These are phyloP conservation scores for Pterois miles DNA, from an alignment of 2,797 vertebrate genomes.

Conservation along the genomic window DNA sequence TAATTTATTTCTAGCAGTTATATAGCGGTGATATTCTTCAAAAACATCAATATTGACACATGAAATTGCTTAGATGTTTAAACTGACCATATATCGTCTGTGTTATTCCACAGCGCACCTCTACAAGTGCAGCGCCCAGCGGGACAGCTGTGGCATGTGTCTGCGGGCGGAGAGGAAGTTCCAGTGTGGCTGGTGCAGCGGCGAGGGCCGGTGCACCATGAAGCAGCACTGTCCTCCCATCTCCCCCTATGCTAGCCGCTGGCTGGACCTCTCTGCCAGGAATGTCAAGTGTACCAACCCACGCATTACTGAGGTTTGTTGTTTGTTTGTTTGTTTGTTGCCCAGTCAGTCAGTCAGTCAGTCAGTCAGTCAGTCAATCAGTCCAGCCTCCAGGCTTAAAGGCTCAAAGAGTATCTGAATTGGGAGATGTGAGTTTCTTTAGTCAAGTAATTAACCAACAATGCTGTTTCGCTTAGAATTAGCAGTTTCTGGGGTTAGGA, in stretches of 20 bases:
- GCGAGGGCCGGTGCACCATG: conserved; percentile 89
- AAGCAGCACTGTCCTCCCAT: conserved; percentile 86
- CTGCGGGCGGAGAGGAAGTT: conserved; percentile 94
- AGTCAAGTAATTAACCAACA: background rate
- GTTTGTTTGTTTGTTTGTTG: background rate
- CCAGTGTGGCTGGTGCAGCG: conserved; percentile 93
- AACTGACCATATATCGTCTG: background rate
- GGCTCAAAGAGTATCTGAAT: background rate
- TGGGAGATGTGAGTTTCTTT: background rate
- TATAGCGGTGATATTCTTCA: background rate
- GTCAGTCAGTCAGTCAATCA: too few species aligned
- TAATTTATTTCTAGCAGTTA: background rate
- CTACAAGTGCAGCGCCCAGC: conserved; percentile 94
- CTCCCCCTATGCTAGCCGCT: conserved; percentile 80
- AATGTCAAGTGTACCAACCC: conserved; percentile 96
- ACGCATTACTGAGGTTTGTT: conserved; percentile 91
- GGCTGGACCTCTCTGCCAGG: conserved; percentile 90
- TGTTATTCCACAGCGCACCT: conserved; percentile 88
- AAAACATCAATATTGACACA: background rate
- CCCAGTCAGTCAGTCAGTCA: background rate
- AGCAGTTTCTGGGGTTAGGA: background rate
- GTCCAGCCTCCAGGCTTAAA: background rate
- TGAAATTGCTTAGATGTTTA: background rate
- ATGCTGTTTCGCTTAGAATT: background rate
- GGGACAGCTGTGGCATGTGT: conserved; percentile 96